A percentile compares a stretch with the other conserved stretches of the same genome.
These are phyloP conservation scores for Cyaniris semiargus DNA, from an alignment of 2,888 invertebrate species.

Conservation along the genomic window DNA sequence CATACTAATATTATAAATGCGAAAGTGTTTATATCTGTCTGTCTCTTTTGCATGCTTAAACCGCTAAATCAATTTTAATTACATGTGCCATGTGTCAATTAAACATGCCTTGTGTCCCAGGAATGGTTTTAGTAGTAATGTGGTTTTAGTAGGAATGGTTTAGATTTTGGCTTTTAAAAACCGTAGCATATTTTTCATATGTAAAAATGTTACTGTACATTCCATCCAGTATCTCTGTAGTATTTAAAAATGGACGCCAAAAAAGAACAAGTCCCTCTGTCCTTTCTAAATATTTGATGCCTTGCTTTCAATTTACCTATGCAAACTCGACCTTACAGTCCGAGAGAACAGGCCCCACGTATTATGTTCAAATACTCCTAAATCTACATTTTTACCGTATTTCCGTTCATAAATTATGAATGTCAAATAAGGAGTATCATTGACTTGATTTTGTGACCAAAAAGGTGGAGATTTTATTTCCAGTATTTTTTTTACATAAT, in stretches of 20 bases:
- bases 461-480: too few species aligned
- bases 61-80: too few species aligned
- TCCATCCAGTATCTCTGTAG: not conserved
- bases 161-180: too few species aligned
- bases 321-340: not conserved
- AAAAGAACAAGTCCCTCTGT: not conserved
- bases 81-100: too few species aligned
- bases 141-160: too few species aligned
- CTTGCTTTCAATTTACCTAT: conserved; percentile 16
- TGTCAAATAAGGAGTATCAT: not conserved
- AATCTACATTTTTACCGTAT: conserved; percentile 12
- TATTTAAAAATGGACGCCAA: not conserved
- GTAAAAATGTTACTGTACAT: not conserved
- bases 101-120: too few species aligned
- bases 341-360: not conserved
- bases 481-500: too few species aligned
- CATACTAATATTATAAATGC: too few species aligned
- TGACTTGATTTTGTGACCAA: not conserved
- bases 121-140: too few species aligned
- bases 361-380: conserved; percentile 8
- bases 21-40: too few species aligned
- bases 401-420: not conserved
- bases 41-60: too few species aligned
- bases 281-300: conserved; percentile 23
- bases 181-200: too few species aligned